Base-by-base conservation (phyloP, 2,113 vertebrate species). In the Megaceryle torquata region DNA sequence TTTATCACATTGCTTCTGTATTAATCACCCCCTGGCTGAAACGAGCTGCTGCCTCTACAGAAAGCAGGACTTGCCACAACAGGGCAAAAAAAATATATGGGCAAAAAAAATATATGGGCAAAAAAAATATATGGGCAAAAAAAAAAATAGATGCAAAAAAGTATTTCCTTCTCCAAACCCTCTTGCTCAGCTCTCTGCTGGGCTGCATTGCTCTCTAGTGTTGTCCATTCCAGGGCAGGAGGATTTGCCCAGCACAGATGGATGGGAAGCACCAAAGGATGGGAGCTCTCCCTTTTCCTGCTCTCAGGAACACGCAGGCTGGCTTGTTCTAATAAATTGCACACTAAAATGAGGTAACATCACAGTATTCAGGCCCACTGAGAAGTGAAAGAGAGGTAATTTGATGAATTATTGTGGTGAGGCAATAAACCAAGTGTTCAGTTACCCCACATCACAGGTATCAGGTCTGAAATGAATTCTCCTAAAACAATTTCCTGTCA, bases 131-230 rank as follows among this genome's bases (percentile, higher is more conserved):
- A n/a, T n/a, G n/a, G n/a, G n/a, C n/a, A n/a, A n/a, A n/a, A 37
- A 37, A 37, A 50, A 24, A 21, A 6, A 28, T 6, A 3, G 2
- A 11, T 14, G 24, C 71, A 59, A 4, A 11, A 41, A 0, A 43
- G 4, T 13, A 2, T 46, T 74, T 46, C n/a, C 41, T 26, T 6
- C 56, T 20, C 61, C 46, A 15, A 10, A 13, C 15, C 4, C 56
- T 18, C 43, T 2, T 0, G 0, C n/a, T 11, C 46, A 71, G 48
- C 59, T 4, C 7, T 4, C n/a, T 21, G 16, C 4, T 3, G 22
- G 15, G 39, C 19, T 14, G 71, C 16, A 2, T 10, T 29, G 15
- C 25, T 19, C 29, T 9, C 12, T 1, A 12, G 29, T 10, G 13
- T 14, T 37, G 11, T 7, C 75, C 15, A 1, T 31, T 15, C 67